These are phyloP conservation scores for Paraplagusia blochii DNA, from an alignment of 2,113 vertebrate genomes.

Conservation along the genomic window DNA sequence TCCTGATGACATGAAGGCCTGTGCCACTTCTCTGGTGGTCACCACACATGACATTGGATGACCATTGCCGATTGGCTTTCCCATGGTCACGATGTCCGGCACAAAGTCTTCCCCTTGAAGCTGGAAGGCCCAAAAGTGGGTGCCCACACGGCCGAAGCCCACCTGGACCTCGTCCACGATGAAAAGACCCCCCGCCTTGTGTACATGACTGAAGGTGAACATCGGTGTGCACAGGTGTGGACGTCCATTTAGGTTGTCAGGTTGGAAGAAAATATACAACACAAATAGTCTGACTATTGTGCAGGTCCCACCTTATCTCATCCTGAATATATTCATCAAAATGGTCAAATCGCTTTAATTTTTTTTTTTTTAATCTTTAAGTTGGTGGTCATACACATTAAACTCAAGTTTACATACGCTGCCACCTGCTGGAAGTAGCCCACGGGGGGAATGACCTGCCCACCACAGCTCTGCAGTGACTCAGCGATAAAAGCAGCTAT, in stretches of 20 bases:
- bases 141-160: conserved; percentile 91
- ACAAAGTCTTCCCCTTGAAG: conserved; percentile 88
- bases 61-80: conserved; percentile 96
- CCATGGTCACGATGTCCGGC: conserved; percentile 97
- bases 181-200: conserved; percentile 82
- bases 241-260: not conserved
- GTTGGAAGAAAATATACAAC: not conserved
- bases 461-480: conserved; percentile 97
- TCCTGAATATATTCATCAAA: no score
- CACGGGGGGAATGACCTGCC: conserved; percentile 92
- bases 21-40: conserved; percentile 88
- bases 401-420: conserved; percentile 81
- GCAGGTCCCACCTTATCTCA: not conserved
- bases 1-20: conserved; percentile 84
- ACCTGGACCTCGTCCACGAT: conserved; percentile 98
- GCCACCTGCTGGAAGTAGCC: conserved; percentile 98
- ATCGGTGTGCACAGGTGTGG: not conserved
- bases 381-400: not conserved
- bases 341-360: no score
- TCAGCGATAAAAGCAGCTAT: conserved; percentile 97
- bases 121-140: conserved; percentile 95
- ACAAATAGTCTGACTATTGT: not conserved
- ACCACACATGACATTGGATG: conserved; percentile 97
- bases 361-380: no score
- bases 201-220: conserved; percentile 78